Evolutionary conservation across 2,888 invertebrate genomes (phyloP), one percentile per base, ranked within the genome.

Genomic region (Anthrax anthrax): DNA sequence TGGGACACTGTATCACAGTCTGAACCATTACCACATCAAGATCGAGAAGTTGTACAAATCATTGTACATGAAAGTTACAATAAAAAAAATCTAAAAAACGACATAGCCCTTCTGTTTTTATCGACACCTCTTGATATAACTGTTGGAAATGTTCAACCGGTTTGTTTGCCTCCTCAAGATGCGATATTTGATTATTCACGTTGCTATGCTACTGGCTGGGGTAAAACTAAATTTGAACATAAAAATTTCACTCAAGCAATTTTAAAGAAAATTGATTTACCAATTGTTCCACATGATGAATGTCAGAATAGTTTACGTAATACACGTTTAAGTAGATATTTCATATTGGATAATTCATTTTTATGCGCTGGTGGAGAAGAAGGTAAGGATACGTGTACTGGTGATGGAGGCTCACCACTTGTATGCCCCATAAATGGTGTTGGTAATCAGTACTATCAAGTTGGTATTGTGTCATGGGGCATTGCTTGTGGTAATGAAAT

Each of bases 381-480:
- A 34, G 84, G 82, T 8, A 74, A 78, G 58, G 88, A 88, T 53
- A 81, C 85, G 1, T 88, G 88, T 59, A 74, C 73, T 76, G 86
- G 86, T 36, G 86, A 87, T 60, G 86, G 86, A 14, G 87, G 87
- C 19, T 81, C 83, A 36, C 85, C 86, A 0, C 63, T 87, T 14
- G 80, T 79, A 0, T 88, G 87, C 55, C 73, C 76, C 4, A 67
- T 74, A 48, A 64, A 65, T 12, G 59, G 72, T 0, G 67, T 72
- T 14, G 66, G 72, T 42, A 70, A 74, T 47, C 72, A 77, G 9
- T 85, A 81, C 62, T 75, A 79, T 16, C 78, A 87, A 57, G 75
- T 76, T 2, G 91, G 91, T 0, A 77, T 90, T 10, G 85, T 89
- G 0, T 80, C 89, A 0, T 91, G 90, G 89, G 91, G 91, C n/a